Percentiles rank a stretch among this genome's conserved stretches.
Conservation (phyloP, 2,888 invertebrate genomes). For the Hoplodrina ambigua region DNA sequence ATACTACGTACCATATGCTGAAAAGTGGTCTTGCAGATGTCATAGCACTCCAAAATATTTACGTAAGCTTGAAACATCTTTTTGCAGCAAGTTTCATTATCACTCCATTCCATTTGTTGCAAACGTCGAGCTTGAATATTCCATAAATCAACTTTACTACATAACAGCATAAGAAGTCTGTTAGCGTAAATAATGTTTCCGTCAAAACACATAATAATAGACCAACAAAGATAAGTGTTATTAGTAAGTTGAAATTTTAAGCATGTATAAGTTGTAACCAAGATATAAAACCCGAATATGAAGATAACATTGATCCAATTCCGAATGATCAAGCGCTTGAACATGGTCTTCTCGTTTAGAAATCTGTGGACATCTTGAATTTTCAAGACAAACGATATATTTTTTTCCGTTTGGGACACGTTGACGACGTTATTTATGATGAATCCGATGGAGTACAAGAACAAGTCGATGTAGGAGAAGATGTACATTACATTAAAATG, state of each 20-base stretch:
- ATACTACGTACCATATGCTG: background rate
- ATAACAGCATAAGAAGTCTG: background rate
- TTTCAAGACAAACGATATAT: background rate
- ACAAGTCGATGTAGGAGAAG: background rate
- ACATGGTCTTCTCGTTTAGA: background rate
- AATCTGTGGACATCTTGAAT: conserved; percentile 9
- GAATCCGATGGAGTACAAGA: conserved; percentile 11
- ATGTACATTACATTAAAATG: background rate
- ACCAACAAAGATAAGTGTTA: background rate
- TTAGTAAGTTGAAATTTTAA: background rate
- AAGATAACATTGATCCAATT: conserved; percentile 19
- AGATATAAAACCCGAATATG: background rate
- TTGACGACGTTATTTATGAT: background rate
- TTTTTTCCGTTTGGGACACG: background rate
- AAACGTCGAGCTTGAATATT: background rate
- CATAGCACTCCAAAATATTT: background rate
- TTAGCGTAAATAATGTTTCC: background rate
- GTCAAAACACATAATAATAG: background rate
- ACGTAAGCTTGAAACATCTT: background rate
- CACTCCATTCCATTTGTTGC: background rate
- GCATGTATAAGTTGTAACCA: background rate
- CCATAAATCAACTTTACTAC: background rate
- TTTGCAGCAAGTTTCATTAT: background rate
- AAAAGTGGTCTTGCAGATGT: background rate
- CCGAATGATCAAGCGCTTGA: background rate